These are phyloP conservation scores for Prosapia bicincta DNA, from an alignment of 2,888 invertebrate genomes.

Conservation along the genomic window DNA sequence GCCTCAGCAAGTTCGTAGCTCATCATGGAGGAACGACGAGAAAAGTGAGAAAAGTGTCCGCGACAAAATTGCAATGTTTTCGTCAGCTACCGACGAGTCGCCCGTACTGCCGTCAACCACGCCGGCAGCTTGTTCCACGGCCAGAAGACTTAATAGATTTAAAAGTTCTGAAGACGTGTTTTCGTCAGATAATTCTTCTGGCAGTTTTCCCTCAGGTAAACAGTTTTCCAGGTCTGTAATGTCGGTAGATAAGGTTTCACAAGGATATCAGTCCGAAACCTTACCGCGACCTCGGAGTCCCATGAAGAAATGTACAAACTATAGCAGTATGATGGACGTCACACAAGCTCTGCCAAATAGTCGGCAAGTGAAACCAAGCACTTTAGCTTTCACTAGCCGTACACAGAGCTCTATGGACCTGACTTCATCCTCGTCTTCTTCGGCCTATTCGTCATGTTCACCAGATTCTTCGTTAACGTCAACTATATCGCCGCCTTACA, in stretches of 20 bases:
- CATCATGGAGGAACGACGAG: constrained; percentile 60
- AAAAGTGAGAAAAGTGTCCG: constrained; percentile 77
- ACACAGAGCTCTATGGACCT: constrained; percentile 37
- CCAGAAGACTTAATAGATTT: constrained; percentile 47
- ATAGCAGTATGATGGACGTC: constrained; percentile 28
- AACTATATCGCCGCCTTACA: constrained; percentile 35
- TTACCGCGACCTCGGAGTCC: constrained; percentile 9
- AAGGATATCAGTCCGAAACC: constrained; percentile 27
- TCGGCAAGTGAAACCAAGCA: constrained; percentile 10
- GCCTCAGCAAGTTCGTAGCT: constrained; percentile 34
- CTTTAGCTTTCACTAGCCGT: constrained; percentile 25
- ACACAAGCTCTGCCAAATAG: constrained; percentile 8
- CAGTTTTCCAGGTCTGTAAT: constrained; percentile 36
- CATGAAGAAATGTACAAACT: constrained; percentile 23
- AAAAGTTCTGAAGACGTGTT: constrained; percentile 48
- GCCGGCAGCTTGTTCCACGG: constrained; percentile 44
- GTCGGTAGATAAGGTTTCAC: constrained; percentile 30
- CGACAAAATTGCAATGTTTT: constrained; percentile 87
- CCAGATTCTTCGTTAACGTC: constrained; percentile 38
- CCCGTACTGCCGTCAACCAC: constrained; percentile 47
- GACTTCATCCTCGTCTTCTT: constrained; percentile 35
- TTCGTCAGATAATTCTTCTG: constrained; percentile 24
- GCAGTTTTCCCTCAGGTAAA: constrained; percentile 18
- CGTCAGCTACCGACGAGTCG: constrained; percentile 47
- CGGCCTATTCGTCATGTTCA: constrained; percentile 39